phyloP scores from a whole-genome alignment of 92 coral and sea anemone genomes.

The Palythoa caribaeorum region DNA sequence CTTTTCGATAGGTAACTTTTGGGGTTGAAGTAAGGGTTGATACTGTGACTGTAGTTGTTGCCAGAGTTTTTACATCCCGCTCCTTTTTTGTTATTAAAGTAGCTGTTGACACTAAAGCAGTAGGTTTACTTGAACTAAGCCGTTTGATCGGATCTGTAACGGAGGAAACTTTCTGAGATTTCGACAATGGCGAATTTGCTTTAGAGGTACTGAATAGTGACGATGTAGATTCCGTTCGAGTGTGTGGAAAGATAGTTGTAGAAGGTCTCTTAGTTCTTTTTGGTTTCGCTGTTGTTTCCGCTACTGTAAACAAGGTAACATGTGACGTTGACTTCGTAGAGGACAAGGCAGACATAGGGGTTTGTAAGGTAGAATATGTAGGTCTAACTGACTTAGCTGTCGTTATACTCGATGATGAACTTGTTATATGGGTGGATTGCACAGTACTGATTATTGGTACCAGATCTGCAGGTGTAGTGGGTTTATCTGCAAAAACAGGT shows the following conservation, averaged over 20 bases:
- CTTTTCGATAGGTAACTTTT: neutral
- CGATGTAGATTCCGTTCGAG: neutral
- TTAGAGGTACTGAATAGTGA: neutral
- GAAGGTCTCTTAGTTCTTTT: neutral
- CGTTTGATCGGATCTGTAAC: neutral
- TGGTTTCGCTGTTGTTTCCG: neutral
- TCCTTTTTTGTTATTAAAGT: neutral
- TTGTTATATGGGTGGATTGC: neutral
- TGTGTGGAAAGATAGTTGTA: neutral
- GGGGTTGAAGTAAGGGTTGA: slow-evolving; percentile 3
- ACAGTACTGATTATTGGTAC: neutral
- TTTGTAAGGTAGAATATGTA: neutral
- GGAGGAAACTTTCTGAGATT: neutral
- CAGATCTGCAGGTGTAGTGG: slow-evolving; percentile 23
- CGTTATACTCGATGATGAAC: neutral
- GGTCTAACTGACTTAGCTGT: neutral
- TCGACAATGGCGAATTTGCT: neutral
- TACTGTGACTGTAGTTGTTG: neutral
- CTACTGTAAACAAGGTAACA: neutral
- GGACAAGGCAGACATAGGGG: neutral
- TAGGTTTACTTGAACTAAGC: neutral
- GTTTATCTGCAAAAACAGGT: neutral
- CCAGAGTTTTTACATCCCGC: neutral
- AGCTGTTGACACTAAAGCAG: neutral
- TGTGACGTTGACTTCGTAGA: slow-evolving; percentile 10